Evolutionary conservation across 2,888 invertebrate species (phyloP), one percentile per base, ranked within the genome.

Genomic region (Lobophora halterata): DNA sequence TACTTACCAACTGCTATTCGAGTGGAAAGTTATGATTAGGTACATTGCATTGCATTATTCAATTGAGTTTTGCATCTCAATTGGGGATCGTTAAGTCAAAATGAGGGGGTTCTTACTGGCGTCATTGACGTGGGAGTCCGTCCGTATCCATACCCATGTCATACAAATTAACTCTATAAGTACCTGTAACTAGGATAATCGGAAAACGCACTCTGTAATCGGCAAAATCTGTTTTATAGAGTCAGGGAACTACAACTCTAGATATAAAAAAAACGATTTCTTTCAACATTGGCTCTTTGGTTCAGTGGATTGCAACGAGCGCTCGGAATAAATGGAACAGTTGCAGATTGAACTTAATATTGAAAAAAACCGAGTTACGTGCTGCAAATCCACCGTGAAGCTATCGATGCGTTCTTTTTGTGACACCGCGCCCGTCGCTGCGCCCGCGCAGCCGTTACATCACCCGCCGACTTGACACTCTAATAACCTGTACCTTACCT

Each of bases 361-460:
- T 33, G 9, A 39, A 44, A 46, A 38, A 42, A 35, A 18, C 14
- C 10, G 13, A 38, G 32, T 46, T 46, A 47, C 46, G 44, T 34
- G 37, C 29, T 42, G 41, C 27, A 49, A 47, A 41, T 47, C 44
- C 39, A 49, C 49, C 51, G 52, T 51, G 44, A 55, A 46, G 42
- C 30, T 47, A 39, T 51, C 48, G 42, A 31, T 38, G 21, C 35
- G 48, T 50, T 55, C 53, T 48, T 50, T 53, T 53, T 46, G 43
- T 46, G 42, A 40, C 26, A 24, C 43, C 52, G 38, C 36, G 51
- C 55, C 46, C 52, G 35, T 61, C 46, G 49, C n/a, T n/a, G n/a
- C n/a, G n/a, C n/a, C n/a, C n/a, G n/a, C n/a, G n/a, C n/a, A n/a
- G n/a, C 37, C 32, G 40, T 65, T 69, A 58, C 58, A 54, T 60